Evolutionary conservation across 2,888 invertebrate species (phyloP), one percentile per base, ranked within the genome.

Genomic region (Drosophila acutilabella): DNA sequence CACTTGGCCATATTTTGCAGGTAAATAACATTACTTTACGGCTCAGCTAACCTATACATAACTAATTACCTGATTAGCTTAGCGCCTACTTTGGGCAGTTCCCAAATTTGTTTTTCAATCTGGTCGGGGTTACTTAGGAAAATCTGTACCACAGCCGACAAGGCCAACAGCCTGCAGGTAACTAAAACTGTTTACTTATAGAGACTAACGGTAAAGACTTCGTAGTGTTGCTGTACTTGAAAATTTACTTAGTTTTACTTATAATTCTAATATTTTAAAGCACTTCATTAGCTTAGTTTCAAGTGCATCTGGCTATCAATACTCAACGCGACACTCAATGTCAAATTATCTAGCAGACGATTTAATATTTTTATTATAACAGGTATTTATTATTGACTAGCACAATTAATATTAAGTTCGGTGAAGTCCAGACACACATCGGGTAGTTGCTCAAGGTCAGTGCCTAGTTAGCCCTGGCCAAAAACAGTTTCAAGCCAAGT

Each of bases 371-470:
- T 52, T 41, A 26, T 40, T 40, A 41, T 18, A 40, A n/a, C 38
- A 16, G 45, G 16, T 57, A 26, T 14, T 44, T 20, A 7, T 26
- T 20, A 23, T 44, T 16, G 14, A 18, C 5, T 44, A 54, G 30
- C 16, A 56, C 16, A 47, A 38, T 50, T 42, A 11, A 30, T 42
- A 61, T 30, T 20, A 36, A 2, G 44, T 8, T 40, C 10, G 16
- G 20, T 52, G 10, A 2, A 51, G n/a, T 44, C 16, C 16, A 30
- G 14, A 40, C 51, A 41, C 41, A 52, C 40, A 60, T 23, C 10
- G n/a, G 10, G 44, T 36, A 74, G 57, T 47, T 53, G 38, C 16
- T 52, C 74, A 74, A 74, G 74, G 73, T 42, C 78, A 66, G 61
- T 36, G 40, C 20, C 54, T 40, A 41, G 57, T 71, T 61, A 62